These are phyloP conservation scores for Microcebus tavaratra DNA, from an alignment of 2,113 vertebrate species.

Conservation along the genomic window DNA sequence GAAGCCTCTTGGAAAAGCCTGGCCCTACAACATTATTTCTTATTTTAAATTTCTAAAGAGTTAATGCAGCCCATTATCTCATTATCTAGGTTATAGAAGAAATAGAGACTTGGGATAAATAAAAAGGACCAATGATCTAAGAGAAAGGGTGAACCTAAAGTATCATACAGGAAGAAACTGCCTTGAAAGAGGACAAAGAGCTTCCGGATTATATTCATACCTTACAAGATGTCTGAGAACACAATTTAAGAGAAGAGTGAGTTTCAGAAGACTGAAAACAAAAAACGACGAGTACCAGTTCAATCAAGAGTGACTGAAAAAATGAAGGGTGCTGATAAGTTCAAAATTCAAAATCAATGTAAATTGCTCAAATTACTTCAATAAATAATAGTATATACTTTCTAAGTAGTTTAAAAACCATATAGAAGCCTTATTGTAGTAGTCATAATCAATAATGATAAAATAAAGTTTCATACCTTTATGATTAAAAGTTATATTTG, in stretches of 20 bases:
- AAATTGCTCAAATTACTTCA: not conserved
- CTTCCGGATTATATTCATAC: not conserved
- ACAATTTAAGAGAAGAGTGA: not conserved
- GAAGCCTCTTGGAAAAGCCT: not conserved
- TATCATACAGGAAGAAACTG: not conserved
- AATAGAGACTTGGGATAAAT: not conserved
- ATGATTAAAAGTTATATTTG: constrained; percentile 2
- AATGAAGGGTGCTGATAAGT: not conserved
- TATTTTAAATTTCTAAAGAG: constrained; percentile 32
- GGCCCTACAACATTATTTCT: not conserved
- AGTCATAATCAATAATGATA: not conserved
- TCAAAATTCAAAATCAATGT: not conserved
- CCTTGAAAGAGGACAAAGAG: not conserved
- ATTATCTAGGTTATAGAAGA: not conserved
- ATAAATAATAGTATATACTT: not conserved
- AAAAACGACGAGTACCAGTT: not conserved
- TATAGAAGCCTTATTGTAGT: not conserved
- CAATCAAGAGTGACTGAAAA: not conserved
- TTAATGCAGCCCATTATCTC: not conserved
- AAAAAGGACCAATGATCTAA: not conserved
- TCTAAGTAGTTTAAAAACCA: not conserved
- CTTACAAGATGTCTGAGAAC: not conserved
- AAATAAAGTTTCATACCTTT: constrained; percentile 11
- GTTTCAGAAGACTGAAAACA: not conserved
- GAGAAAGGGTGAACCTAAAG: not conserved